Evolutionary conservation across 2,113 vertebrate genomes (phyloP).

Genomic region (Ceyx melanurus): DNA sequence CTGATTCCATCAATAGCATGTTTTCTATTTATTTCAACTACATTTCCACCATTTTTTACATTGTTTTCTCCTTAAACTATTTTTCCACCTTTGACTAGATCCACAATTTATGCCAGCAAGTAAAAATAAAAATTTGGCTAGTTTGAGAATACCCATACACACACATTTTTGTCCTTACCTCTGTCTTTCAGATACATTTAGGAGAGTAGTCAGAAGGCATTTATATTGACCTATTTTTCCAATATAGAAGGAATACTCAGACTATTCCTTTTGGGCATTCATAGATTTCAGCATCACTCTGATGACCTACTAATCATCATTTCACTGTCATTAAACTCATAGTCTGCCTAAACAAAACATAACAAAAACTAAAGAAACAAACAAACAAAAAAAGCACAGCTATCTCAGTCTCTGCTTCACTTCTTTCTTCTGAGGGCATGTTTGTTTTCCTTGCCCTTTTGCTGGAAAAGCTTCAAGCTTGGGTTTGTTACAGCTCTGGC

Average conservation of each 20-base stretch:
- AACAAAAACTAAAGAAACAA: too few species aligned
- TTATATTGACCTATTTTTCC: not conserved
- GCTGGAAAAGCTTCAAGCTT: not conserved
- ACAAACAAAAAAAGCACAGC: not conserved
- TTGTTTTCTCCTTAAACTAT: not conserved
- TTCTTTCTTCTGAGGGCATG: not conserved
- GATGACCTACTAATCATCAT: not conserved
- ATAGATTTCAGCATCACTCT: not conserved
- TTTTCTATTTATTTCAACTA: not conserved
- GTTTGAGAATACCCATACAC: not conserved
- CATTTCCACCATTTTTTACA: not conserved
- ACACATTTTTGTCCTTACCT: not conserved
- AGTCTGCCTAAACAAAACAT: not conserved
- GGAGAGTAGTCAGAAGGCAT: not conserved
- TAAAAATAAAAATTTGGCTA: not conserved
- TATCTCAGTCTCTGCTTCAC: not conserved
- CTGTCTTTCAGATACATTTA: not conserved
- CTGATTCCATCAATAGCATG: not conserved
- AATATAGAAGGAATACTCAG: not conserved
- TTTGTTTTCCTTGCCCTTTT: not conserved
- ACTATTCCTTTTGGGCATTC: not conserved
- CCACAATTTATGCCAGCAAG: not conserved
- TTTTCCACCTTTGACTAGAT: not conserved
- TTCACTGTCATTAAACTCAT: not conserved
- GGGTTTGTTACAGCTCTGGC: not conserved